Evolutionary conservation across 1,140 invertebrate species (phyloP), one percentile per base, ranked within the genome.

Genomic region (Campoletis sonorensis): DNA sequence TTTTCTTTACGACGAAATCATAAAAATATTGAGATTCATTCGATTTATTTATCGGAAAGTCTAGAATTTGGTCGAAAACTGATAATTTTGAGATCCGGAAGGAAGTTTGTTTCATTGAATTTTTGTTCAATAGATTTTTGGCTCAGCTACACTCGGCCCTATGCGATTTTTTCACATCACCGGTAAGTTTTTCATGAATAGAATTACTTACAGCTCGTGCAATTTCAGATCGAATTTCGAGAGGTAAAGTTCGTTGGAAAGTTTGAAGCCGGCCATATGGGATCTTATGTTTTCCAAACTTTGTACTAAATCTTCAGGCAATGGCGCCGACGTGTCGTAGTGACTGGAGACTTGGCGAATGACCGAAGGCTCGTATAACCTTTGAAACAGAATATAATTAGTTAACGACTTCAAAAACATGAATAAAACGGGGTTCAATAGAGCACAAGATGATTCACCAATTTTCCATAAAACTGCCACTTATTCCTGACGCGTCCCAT

Each of bases 401-500:
- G 10, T 51, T 79, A 51, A 61, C 7, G 13, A 68, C 26, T 61
- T 58, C 3, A 23, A 1, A 67, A 64, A 37, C 15, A 68, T 21
- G 18, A 45, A 45, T 45, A 45, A 13, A 10, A 10, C 8, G 40
- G 40, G 11, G 15, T 23, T 26, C 27, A 2, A 15, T 26, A 10
- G 15, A 64, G 23, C 11, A 18, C 54, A n/a, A 54, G 3, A 16
- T 70, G 30, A 33, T 30, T 70, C 89, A 94, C 95, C 96, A 98
- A 89, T 96, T 95, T 16, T 93, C 93, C 94, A 99, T 94, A 68
- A 98, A 96, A 86, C 97, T 93, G 0, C 95, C 94, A 64, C 95
- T 95, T 0, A 98, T 94, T 87, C 96, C 95, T 0, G 96, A 94
- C 15, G 96, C 96, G 91, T 99, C 98, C 97, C 97, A 98, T 92